Percentiles rank a stretch among this genome's conserved stretches.
These are phyloP conservation scores for Verasper variegatus DNA, from an alignment of 2,113 vertebrate genomes.

Conservation along the genomic window DNA sequence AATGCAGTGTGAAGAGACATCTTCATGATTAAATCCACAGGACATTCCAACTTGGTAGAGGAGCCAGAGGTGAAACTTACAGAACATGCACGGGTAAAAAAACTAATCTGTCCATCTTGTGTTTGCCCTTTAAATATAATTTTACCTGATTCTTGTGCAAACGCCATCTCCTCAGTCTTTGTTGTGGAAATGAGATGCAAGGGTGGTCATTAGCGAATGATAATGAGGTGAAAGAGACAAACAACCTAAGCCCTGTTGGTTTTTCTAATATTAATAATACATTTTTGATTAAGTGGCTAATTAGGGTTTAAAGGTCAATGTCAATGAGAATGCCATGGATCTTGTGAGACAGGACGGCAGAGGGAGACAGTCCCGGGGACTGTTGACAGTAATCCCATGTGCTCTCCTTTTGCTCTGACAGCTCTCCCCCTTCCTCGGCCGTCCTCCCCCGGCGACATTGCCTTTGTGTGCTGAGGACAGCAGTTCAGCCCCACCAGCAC, in stretches of 20 bases:
- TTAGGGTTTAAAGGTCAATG: slow-evolving; percentile 85
- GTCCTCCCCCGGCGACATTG: slow-evolving; percentile 66
- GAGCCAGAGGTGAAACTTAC: slow-evolving; percentile 35
- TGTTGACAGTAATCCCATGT: slow-evolving; percentile 79
- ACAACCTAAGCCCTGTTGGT: slow-evolving; percentile 83
- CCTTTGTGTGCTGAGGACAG: slow-evolving; percentile 81
- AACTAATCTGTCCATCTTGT: slow-evolving; percentile 38
- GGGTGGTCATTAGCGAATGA: slow-evolving; percentile 81
- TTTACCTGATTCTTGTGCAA: slow-evolving; percentile 61
- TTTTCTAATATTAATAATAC: slow-evolving; percentile 84
- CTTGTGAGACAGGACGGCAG: slow-evolving; percentile 46
- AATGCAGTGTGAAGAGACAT: slow-evolving; percentile 58
- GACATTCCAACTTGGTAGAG: slow-evolving; percentile 24
- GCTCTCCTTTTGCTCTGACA: slow-evolving; percentile 75
- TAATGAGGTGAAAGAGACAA: slow-evolving; percentile 84
- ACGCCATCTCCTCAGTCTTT: slow-evolving; percentile 64
- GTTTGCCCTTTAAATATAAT: slow-evolving; percentile 54
- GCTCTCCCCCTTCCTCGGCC: slow-evolving; percentile 52
- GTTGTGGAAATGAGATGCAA: slow-evolving; percentile 83
- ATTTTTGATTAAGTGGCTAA: slow-evolving; percentile 84
- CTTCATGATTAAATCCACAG: slow-evolving; percentile 50
- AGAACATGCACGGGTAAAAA: not conserved
- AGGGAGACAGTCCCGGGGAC: slow-evolving; percentile 45
- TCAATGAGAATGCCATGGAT: slow-evolving; percentile 73
- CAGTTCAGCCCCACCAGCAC: slow-evolving; percentile 70